A percentile compares a stretch with the other conserved stretches of the same genome.
phyloP scores from a whole-genome alignment of 2,797 vertebrate species.

The Holocentrus rufus region DNA sequence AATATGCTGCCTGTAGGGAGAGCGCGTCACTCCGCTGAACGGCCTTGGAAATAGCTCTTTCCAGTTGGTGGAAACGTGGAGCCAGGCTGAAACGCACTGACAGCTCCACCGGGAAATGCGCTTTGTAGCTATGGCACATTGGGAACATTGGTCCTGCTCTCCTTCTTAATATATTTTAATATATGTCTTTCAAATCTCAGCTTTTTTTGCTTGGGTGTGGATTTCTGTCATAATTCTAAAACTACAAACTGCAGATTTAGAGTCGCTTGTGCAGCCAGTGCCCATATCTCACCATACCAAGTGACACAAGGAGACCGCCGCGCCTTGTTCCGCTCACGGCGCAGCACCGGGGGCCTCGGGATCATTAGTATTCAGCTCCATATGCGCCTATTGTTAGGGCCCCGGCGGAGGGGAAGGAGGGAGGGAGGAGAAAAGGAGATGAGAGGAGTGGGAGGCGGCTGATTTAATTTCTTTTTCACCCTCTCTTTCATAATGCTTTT shows the following conservation, averaged over 20 bases:
- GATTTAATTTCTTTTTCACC: constrained; percentile 79
- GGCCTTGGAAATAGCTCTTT: constrained; percentile 36
- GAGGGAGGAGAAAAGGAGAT: constrained; percentile 56
- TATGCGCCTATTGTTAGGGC: constrained; percentile 81
- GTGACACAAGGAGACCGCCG: constrained; percentile 41
- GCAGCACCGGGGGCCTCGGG: constrained; percentile 49
- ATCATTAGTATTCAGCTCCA: constrained; percentile 85
- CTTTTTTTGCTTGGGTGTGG: accelerated
- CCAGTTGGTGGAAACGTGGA: constrained; percentile 20
- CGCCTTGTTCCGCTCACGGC: constrained; percentile 38
- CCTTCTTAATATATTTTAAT: neutral
- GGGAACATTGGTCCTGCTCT: constrained; percentile 19
- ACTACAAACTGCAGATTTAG: neutral
- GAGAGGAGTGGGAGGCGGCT: constrained; percentile 68
- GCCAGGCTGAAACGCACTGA: constrained; percentile 38
- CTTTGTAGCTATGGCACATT: neutral
- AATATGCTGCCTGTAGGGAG: constrained; percentile 27
- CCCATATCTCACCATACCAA: constrained; percentile 15
- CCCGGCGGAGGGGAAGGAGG: constrained; percentile 55
- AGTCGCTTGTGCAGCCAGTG: neutral
- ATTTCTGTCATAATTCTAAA: neutral
- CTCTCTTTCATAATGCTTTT: constrained; percentile 71
- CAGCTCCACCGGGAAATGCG: constrained; percentile 43
- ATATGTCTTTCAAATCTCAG: no score
- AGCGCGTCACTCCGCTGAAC: constrained; percentile 24